Evolutionary conservation across 1,140 invertebrate genomes (phyloP), one percentile per base, ranked within the genome.

Genomic region (Harpegnathos saltator): DNA sequence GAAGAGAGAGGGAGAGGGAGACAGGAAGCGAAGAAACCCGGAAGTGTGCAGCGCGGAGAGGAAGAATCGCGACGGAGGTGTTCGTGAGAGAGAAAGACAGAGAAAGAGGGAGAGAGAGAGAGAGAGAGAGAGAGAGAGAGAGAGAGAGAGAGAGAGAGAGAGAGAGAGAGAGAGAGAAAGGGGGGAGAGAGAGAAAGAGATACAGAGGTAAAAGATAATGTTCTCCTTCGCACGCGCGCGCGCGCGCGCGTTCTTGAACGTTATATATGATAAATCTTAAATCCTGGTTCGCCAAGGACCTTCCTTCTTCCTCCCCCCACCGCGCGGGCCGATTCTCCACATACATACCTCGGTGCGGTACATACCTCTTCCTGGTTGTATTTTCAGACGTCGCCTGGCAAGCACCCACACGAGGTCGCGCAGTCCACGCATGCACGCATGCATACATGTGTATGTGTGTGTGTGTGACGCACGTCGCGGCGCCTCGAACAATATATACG

Each of bases 211-310:
- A 50, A 29, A 65, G 59, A 82, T 48, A 62, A 81, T 7, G 69
- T 61, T 72, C 68, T 54, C 65, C 52, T 54, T 82, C 38, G 38
- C 80, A 44, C 38, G 38, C 38, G 38, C 38, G 38, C 9, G 38
- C 38, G 38, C 38, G 38, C 38, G 38, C 9, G 38, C 38, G 48
- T 72, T 81, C 66, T 44, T 48, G 38, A 69, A 3, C 7, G 61
- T 75, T 78, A 65, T 83, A 78, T 52, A 73, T 85, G 85, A 82
- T 88, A 84, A 84, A 88, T 88, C 85, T 88, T 86, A 75, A 80
- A 83, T 86, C 77, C 62, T 89, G 72, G 26, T 81, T 44, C 59
- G 24, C 38, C 87, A 80, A 89, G 85, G 75, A 85, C 63, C 73
- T 78, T 82, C 68, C 77, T 74, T 52, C 81, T 89, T 86, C 71